Conservation (phyloP, 1,140 invertebrate genomes). For the Drosophila kikkawai region DNA sequence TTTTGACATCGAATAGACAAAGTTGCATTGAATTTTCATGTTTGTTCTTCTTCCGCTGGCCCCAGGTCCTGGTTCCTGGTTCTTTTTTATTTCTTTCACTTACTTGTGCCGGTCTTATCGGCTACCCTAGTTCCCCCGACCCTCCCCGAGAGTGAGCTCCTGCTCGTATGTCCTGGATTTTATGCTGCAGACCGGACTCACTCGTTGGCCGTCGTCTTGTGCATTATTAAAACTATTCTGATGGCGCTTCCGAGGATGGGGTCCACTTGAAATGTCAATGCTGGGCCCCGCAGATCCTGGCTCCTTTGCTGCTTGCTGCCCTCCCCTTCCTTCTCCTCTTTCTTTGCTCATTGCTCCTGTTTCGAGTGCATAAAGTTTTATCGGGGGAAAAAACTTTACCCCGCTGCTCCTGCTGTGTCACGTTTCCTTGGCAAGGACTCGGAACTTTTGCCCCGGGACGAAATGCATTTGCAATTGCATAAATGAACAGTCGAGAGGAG, state of each 20-base stretch:
- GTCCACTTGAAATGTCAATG: constrained; percentile 83
- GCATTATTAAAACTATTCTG: constrained; percentile 84
- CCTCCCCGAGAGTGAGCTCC: constrained; percentile 4
- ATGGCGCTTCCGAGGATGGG: constrained; percentile 61
- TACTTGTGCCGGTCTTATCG: constrained; percentile 68
- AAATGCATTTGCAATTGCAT: constrained; percentile 71
- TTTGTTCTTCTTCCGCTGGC: constrained; percentile 33
- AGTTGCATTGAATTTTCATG: constrained; percentile 68
- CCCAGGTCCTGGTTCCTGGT: constrained; percentile 17
- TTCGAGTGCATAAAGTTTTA: constrained; percentile 79
- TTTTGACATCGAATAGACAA: constrained; percentile 83
- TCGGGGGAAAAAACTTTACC: constrained; percentile 41
- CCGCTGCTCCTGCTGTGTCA: constrained; percentile 34
- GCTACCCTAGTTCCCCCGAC: constrained; percentile 14
- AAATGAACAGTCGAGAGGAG: constrained; percentile 49
- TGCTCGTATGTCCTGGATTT: constrained; percentile 80
- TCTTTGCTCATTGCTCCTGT: constrained; percentile 25
- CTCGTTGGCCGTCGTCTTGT: constrained; percentile 71
- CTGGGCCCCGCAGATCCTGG: constrained; percentile 33
- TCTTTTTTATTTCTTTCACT: constrained; percentile 32
- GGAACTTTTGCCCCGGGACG: constrained; percentile 49
- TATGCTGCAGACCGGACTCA: constrained; percentile 65
- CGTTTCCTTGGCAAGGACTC: constrained; percentile 49
- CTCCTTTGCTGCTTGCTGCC: constrained; percentile 3
- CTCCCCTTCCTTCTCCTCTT: neutral